These are phyloP conservation scores for Zaprionus kolodkinae DNA, from an alignment of 1,140 invertebrate genomes.

Conservation along the genomic window DNA sequence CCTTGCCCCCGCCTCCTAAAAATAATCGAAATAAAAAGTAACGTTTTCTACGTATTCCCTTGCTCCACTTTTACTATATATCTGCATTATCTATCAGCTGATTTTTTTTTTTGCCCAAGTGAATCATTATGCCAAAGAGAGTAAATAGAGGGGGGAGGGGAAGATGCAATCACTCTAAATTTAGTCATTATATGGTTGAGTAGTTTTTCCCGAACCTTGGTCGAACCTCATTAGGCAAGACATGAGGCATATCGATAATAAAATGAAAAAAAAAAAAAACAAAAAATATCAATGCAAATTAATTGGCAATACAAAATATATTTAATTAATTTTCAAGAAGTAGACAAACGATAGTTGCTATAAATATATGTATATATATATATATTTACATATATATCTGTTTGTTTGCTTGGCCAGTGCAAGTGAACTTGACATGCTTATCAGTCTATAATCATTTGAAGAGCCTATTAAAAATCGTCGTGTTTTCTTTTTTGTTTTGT, in stretches of 20 bases:
- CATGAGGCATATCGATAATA: slow-evolving; percentile 1
- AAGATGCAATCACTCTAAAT: slow-evolving; percentile 16
- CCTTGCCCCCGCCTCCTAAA: no score
- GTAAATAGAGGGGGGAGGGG: background rate
- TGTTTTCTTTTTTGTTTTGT: no score
- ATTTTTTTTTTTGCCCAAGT: background rate
- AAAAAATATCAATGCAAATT: background rate
- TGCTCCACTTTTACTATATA: background rate
- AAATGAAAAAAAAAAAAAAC: no score
- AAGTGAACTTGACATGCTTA: background rate
- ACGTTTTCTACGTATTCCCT: slow-evolving; percentile 18
- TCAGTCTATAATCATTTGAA: background rate
- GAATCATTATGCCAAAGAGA: slow-evolving; percentile 9
- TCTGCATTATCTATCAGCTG: slow-evolving; percentile 11
- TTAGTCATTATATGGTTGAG: slow-evolving; percentile 8
- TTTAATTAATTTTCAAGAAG: background rate
- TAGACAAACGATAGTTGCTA: background rate
- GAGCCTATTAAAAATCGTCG: background rate
- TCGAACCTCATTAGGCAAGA: slow-evolving; percentile 1
- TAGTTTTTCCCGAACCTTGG: slow-evolving; percentile 1
- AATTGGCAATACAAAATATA: slow-evolving; percentile 1
- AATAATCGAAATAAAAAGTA: background rate
- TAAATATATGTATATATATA: background rate
- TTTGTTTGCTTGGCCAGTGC: background rate
- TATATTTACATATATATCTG: no score